Base-by-base conservation (phyloP, 2,113 vertebrate species). In the Urocynchramus pylzowi region DNA sequence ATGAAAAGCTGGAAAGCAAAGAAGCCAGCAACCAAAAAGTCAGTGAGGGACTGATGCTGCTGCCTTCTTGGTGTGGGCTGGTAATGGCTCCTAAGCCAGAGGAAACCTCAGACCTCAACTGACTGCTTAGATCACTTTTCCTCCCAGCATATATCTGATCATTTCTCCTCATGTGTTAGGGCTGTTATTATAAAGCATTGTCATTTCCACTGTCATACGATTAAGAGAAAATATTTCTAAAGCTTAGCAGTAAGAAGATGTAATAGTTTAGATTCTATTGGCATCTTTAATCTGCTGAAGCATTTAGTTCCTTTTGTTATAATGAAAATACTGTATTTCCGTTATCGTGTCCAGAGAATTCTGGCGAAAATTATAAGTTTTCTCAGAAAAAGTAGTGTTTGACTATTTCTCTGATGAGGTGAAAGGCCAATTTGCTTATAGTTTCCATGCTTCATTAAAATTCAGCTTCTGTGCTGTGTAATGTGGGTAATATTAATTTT, bases 401-500 rank as follows among this genome's bases (percentile, higher is more conserved):
- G 84, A 96, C 94, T 97, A 96, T 98, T 97, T 97, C 93, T 97
- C 92, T 97, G 96, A 96, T 97, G 97, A 98, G 97, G 97, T 97
- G 95, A 98, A 97, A 97, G 98, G 97, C 97, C 98, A 98, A 94
- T 96, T 97, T 96, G 96, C 95, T 97, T 97, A 97, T 95, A 95
- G 95, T 97, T 98, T 97, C 96, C 82, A 69, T 83, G 96, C 97
- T 97, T 98, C 98, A 98, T 98, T 98, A 98, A 98, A 98, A 98
- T 98, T 98, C 98, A 94, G 81, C 94, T 95, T 97, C 97, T 78
- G 47, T 95, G 52, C 95, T 95, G 84, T 88, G 97, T 97, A 97
- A 97, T 97, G 96, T 95, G 89, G 95, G 96, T 96, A 97, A 97
- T 98, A 98, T 98, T 98, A 98, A 98, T 98, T 98, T 97, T 97